Evolutionary conservation across 2,888 invertebrate species (phyloP).

Genomic region (Cataglyphis rosenhaueri): DNA sequence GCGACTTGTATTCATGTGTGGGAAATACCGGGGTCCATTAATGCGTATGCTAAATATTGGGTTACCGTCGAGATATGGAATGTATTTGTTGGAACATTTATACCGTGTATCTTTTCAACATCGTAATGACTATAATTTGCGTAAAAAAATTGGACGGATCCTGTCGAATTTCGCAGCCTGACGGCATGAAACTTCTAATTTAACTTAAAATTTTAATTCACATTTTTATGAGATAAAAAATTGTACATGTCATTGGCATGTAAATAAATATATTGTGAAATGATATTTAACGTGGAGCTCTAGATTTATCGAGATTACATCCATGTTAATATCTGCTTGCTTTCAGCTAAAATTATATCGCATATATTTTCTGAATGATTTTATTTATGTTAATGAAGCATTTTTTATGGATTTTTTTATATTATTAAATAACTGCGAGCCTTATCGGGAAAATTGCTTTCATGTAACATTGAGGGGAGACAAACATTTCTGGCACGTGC

Average conservation of each 20-base stretch:
- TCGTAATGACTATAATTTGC: background rate
- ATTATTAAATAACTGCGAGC: background rate
- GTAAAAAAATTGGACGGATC: background rate
- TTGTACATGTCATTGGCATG: background rate
- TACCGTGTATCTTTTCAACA: slow-evolving; percentile 14
- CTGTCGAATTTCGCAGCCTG: background rate
- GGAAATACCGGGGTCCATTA: slow-evolving; percentile 53
- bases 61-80: background rate
- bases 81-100: slow-evolving; percentile 22
- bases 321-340: background rate
- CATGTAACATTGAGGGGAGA: slow-evolving; percentile 57
- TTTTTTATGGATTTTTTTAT: background rate
- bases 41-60: slow-evolving; percentile 38
- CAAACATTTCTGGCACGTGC: slow-evolving; percentile 54
- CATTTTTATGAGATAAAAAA: background rate
- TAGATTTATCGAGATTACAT: background rate
- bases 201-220: background rate
- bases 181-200: background rate
- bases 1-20: slow-evolving; percentile 50
- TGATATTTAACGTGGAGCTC: background rate
- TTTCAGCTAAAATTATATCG: background rate
- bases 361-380: slow-evolving; percentile 6
- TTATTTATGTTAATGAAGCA: background rate
- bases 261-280: background rate
- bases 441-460: slow-evolving; percentile 3